Percentiles rank a stretch among this genome's conserved stretches.
phyloP scores from a whole-genome alignment of 2,888 invertebrate genomes.

The Ommatoiulus sabulosus region DNA sequence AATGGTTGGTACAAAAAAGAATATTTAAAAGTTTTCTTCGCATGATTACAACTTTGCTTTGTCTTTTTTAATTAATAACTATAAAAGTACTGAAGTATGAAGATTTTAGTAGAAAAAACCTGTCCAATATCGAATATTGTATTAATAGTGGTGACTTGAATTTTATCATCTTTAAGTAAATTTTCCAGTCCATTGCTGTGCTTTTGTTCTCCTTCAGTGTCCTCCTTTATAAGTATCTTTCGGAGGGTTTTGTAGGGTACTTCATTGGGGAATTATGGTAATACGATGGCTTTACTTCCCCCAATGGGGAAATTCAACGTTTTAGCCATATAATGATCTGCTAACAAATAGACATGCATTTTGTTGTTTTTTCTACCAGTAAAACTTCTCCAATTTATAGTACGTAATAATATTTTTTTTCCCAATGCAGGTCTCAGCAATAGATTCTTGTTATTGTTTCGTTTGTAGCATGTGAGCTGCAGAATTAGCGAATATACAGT shows the following conservation, averaged over 20 bases:
- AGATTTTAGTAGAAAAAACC: too few relatives aligned
- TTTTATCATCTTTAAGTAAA: background rate
- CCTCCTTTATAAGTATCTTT: background rate
- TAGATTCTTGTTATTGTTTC: background rate
- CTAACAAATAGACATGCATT: background rate
- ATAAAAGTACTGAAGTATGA: too few relatives aligned
- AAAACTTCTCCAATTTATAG: background rate
- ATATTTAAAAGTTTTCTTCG: too few relatives aligned
- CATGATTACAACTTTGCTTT: too few relatives aligned
- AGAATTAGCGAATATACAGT: background rate
- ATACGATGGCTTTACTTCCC: background rate
- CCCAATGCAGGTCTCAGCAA: background rate
- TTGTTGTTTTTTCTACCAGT: background rate
- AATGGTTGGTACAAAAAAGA: too few relatives aligned
- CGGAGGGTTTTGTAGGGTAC: background rate
- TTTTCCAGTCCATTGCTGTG: background rate
- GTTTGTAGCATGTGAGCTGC: background rate
- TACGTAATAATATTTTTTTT: background rate
- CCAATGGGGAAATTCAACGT: constrained; percentile 22
- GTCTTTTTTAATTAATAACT: too few relatives aligned
- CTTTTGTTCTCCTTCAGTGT: background rate
- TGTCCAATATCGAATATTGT: too few relatives aligned
- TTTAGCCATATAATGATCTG: constrained; percentile 10
- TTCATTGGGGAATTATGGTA: constrained; percentile 8
- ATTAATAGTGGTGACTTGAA: background rate